A percentile compares a stretch with the other conserved stretches of the same genome.
phyloP scores from a whole-genome alignment of 2,888 invertebrate genomes.

The Parapristionchus giblindavisi region DNA sequence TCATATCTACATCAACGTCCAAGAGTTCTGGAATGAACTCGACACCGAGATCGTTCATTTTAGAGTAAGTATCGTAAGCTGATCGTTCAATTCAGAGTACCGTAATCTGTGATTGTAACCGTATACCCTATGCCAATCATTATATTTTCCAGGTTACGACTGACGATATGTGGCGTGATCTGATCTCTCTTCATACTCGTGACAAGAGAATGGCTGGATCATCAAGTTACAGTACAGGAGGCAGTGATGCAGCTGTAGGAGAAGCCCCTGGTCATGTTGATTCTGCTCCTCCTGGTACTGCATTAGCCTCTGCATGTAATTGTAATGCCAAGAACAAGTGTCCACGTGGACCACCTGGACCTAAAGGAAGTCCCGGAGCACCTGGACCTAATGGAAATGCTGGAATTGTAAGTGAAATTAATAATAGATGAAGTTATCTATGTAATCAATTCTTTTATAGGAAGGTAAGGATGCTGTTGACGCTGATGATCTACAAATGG shows the following conservation, averaged over 20 bases:
- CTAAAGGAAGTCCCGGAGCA: conserved; percentile 10
- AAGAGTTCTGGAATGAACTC: conserved; percentile 54
- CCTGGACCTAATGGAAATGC: conserved; percentile 22
- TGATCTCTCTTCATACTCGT: conserved; percentile 49
- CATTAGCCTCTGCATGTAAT: conserved; percentile 3
- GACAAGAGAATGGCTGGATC: conserved; percentile 39
- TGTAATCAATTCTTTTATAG: too few relatives aligned
- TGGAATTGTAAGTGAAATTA: conserved; percentile 4
- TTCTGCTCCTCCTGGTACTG: conserved; percentile 21
- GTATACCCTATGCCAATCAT: conserved; percentile 3
- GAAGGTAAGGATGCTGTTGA: conserved; percentile 28
- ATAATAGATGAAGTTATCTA: neutral
- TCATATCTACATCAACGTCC: conserved; percentile 54
- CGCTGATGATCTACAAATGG: conserved; percentile 15
- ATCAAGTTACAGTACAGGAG: neutral
- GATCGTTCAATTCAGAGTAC: neutral
- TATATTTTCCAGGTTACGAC: conserved; percentile 52
- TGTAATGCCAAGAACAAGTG: conserved; percentile 34
- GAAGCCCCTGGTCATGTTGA: conserved; percentile 11
- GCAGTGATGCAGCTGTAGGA: too few relatives aligned
- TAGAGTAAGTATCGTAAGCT: conserved; percentile 47
- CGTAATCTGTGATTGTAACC: neutral
- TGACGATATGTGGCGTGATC: conserved; percentile 65
- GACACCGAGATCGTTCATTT: conserved; percentile 51
- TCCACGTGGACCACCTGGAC: conserved; percentile 21